Conservation (phyloP, 2,113 vertebrate species). For the Lates calcarifer region DNA sequence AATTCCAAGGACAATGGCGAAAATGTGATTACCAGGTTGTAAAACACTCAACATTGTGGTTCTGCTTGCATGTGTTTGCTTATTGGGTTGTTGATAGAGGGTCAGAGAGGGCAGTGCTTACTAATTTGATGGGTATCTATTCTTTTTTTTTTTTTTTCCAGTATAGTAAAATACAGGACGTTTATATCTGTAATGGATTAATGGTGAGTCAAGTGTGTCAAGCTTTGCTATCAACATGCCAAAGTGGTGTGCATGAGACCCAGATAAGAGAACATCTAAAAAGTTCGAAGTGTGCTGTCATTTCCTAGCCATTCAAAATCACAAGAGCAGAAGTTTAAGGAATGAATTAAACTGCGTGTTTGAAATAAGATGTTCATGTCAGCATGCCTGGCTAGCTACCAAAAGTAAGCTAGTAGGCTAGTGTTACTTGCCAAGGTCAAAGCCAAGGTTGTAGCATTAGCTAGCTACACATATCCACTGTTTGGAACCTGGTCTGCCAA, state of each 20-base stretch:
- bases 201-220: too few relatives aligned
- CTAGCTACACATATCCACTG: too few relatives aligned
- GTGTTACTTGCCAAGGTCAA: too few relatives aligned
- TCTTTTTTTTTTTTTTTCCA: background rate
- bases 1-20: constrained; percentile 48
- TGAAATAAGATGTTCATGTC: too few relatives aligned
- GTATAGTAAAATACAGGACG: too few relatives aligned
- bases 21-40: constrained; percentile 46
- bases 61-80: constrained; percentile 15
- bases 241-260: too few relatives aligned
- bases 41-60: constrained; percentile 30
- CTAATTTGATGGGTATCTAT: constrained; percentile 6
- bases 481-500: too few relatives aligned
- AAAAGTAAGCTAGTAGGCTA: too few relatives aligned
- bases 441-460: too few relatives aligned
- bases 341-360: background rate
- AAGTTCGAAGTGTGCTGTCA: too few relatives aligned
- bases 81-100: constrained; percentile 20
- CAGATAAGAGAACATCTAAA: background rate
- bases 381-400: too few relatives aligned
- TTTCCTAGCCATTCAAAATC: background rate
- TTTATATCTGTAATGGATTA: too few relatives aligned
- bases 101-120: constrained; percentile 34
- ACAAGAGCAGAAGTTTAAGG: background rate
- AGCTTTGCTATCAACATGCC: background rate